phyloP scores from a whole-genome alignment of 1,140 invertebrate species.

The Pogonomyrmex barbatus region DNA sequence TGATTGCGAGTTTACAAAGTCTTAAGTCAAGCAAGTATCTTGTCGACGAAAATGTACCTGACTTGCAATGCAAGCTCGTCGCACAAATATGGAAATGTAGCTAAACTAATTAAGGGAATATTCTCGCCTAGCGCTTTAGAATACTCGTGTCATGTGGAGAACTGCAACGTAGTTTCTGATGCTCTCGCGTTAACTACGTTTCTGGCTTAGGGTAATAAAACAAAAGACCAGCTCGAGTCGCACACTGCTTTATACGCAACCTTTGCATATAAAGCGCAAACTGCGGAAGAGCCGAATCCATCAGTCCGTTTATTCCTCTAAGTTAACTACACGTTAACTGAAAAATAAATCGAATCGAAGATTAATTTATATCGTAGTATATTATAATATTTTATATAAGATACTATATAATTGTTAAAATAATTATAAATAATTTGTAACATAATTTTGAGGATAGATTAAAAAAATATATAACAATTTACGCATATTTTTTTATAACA shows the following conservation, averaged over 20 bases:
- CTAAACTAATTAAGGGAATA: constrained; percentile 56
- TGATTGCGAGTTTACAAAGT: constrained; percentile 30
- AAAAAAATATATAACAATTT: not conserved
- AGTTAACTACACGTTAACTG: not conserved
- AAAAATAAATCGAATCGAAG: not conserved
- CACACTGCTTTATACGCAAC: constrained; percentile 29
- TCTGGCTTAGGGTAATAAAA: constrained; percentile 35
- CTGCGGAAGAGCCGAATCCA: not conserved
- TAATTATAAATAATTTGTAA: not conserved
- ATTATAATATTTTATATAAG: too few species aligned
- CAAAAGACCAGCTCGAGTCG: not conserved
- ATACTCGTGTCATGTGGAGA: constrained; percentile 53
- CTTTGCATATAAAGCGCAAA: not conserved
- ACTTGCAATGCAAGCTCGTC: constrained; percentile 23
- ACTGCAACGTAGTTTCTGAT: constrained; percentile 33
- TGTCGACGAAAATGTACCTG: constrained; percentile 12
- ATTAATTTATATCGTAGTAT: too few species aligned
- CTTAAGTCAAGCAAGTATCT: constrained; percentile 13
- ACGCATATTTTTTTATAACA: not conserved
- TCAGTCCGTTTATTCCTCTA: not conserved
- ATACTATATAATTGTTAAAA: too few species aligned
- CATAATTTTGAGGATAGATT: too few species aligned
- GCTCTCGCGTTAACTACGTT: constrained; percentile 46
- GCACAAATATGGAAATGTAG: constrained; percentile 52
- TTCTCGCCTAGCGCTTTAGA: constrained; percentile 39